A percentile compares a stretch with the other conserved stretches of the same genome.
phyloP scores from a whole-genome alignment of 2,797 vertebrate genomes.

The Sebastes nivosus region DNA sequence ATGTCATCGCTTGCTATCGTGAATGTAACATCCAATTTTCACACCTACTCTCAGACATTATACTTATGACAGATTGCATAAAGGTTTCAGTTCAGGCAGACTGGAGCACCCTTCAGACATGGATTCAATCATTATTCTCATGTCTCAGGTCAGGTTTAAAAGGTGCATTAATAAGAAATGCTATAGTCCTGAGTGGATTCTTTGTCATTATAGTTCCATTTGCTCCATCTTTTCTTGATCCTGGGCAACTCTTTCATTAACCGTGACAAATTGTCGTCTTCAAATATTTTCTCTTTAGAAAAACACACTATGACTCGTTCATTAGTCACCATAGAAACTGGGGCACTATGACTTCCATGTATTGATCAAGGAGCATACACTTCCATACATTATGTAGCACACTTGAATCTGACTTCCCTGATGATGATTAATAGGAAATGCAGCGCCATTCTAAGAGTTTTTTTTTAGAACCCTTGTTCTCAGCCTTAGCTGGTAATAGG shows the following conservation, averaged over 20 bases:
- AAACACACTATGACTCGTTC: background rate
- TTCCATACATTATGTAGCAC: background rate
- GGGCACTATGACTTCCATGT: background rate
- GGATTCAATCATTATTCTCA: background rate
- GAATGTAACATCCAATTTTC: background rate
- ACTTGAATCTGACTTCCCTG: constrained; percentile 11
- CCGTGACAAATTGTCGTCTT: background rate
- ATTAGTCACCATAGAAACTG: constrained; percentile 3
- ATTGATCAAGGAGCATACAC: background rate
- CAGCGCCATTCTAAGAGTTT: background rate
- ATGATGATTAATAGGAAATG: constrained; percentile 5
- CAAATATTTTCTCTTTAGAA: background rate
- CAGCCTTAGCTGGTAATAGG: background rate
- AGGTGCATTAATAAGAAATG: background rate
- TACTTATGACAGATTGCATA: background rate
- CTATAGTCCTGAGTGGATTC: background rate
- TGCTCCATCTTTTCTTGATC: background rate
- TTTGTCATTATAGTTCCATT: background rate
- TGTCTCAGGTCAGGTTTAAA: background rate
- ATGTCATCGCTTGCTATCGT: background rate
- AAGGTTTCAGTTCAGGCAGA: background rate
- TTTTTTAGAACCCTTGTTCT: background rate
- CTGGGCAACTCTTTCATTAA: background rate
- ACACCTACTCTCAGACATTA: background rate
- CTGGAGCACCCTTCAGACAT: background rate